Evolutionary conservation across 2,113 vertebrate genomes (phyloP), one percentile per base, ranked within the genome.

Genomic region (Columbina picui): DNA sequence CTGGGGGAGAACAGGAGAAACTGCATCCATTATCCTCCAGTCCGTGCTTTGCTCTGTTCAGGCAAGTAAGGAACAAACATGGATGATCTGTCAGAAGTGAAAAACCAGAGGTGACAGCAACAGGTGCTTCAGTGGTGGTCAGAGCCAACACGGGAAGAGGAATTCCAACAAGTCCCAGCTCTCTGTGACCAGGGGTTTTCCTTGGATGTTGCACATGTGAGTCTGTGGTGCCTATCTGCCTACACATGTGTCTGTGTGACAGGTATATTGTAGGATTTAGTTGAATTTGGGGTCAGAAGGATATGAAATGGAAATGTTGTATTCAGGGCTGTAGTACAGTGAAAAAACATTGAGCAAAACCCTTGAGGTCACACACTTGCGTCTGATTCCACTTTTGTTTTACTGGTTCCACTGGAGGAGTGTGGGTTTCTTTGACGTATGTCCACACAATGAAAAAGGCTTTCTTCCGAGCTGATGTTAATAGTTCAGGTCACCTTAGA

Each of bases 71-170:
- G 45, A 70, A 17, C 10, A n/a, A 63, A 13, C 25, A 36, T 11
- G 39, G 41, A n/a, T 1, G 1, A 27, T 45, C 55, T 74, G 53
- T 67, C 43, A 39, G 59, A 41, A 36, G 25, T 43, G 14, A 61
- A 30, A 55, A 68, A 21, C 15, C 26, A 23, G 32, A 49, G n/a
- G 34, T 53, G 55, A 38, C 14, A 22, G n/a, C 3, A 1, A 20
- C 0, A 1, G 8, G 12, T 61, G 32, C 50, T 71, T 67, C 1
- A 0, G n/a, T 23, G 9, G 38, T 68, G n/a, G 30, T 53, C 43
- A 64, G 59, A 77, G 10, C 16, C 65, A n/a, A 21, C 1, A 0
- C 26, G 14, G 30, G 12, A 69, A 64, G 43, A 64, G 36, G 34
- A 59, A 70, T 52, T 79, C 38, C 43, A 64, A 36, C 15, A 52